These are phyloP conservation scores for Euura saliciscinereae DNA, from an alignment of 1,140 invertebrate species.

Conservation along the genomic window DNA sequence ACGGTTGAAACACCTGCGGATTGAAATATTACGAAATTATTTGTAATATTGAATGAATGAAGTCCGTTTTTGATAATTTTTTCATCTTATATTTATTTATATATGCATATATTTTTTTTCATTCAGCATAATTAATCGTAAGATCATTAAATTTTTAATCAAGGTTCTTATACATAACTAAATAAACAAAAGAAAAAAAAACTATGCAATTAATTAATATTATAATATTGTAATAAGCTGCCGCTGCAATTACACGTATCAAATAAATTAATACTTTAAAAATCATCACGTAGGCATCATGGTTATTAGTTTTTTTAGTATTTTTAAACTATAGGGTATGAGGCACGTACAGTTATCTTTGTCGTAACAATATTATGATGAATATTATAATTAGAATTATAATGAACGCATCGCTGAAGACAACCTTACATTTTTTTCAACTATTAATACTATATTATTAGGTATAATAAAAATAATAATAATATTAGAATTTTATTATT, in stretches of 20 bases:
- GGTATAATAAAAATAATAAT: neutral
- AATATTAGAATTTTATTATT: constrained; percentile 11
- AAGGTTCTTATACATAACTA: constrained; percentile 12
- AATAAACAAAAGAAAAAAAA: constrained; percentile 15
- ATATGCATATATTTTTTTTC: neutral
- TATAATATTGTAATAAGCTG: constrained; percentile 41
- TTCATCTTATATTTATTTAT: neutral
- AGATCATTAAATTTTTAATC: constrained; percentile 23
- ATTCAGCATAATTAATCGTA: constrained; percentile 27
- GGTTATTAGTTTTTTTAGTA: constrained; percentile 19
- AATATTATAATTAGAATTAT: constrained; percentile 29
- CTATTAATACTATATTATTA: constrained; percentile 9
- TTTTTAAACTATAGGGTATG: constrained; percentile 21
- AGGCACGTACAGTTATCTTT: constrained; percentile 41
- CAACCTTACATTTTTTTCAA: neutral
- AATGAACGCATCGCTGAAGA: constrained; percentile 14
- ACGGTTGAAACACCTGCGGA: neutral
- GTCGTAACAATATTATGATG: constrained; percentile 7
- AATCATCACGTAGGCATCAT: constrained; percentile 24
- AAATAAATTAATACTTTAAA: constrained; percentile 45
- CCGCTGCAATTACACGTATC: constrained; percentile 37
- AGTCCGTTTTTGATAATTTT: constrained; percentile 11
- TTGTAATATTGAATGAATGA: constrained; percentile 6
- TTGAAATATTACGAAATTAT: neutral
- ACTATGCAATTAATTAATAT: constrained; percentile 30